phyloP scores from a whole-genome alignment of 2,888 invertebrate species.

The Trypoxylon attenuatum region DNA sequence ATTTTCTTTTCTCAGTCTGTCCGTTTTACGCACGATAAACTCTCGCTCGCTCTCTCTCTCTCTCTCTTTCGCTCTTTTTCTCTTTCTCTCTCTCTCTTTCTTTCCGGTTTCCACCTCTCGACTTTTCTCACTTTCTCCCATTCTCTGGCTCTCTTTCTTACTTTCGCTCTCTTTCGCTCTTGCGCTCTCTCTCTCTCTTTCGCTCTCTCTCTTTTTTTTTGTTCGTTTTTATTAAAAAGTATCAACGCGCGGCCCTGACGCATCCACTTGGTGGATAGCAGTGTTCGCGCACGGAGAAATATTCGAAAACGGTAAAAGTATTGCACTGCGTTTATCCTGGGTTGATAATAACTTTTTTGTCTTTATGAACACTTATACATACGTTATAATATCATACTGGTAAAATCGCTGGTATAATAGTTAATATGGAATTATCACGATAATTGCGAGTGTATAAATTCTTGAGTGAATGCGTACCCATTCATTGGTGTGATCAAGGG shows the following conservation, averaged over 20 bases:
- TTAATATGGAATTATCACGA: constrained; percentile 41
- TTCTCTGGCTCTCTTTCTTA: background rate
- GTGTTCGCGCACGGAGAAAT: constrained; percentile 15
- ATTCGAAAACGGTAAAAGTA: constrained; percentile 40
- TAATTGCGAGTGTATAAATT: constrained; percentile 29
- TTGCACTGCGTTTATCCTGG: constrained; percentile 47
- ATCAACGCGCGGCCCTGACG: background rate
- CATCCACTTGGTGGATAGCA: constrained; percentile 7
- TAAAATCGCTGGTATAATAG: constrained; percentile 52
- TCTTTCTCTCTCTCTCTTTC: background rate
- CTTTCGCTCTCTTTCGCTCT: background rate
- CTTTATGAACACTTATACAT: constrained; percentile 51
- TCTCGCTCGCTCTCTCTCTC: background rate
- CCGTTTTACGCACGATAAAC: background rate
- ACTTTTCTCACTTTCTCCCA: constrained; percentile 8
- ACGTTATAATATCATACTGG: constrained; percentile 54
- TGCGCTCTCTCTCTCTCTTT: constrained; percentile 4
- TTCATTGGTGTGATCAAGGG: constrained; percentile 6
- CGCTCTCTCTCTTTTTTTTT: background rate
- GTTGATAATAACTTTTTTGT: constrained; percentile 31
- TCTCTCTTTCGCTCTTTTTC: constrained; percentile 1
- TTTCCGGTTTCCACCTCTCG: background rate
- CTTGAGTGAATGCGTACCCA: constrained; percentile 16
- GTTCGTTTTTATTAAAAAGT: background rate
- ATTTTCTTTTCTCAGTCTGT: background rate